phyloP scores from a whole-genome alignment of 1,140 invertebrate species.

The Pemphigus obesinymphae region DNA sequence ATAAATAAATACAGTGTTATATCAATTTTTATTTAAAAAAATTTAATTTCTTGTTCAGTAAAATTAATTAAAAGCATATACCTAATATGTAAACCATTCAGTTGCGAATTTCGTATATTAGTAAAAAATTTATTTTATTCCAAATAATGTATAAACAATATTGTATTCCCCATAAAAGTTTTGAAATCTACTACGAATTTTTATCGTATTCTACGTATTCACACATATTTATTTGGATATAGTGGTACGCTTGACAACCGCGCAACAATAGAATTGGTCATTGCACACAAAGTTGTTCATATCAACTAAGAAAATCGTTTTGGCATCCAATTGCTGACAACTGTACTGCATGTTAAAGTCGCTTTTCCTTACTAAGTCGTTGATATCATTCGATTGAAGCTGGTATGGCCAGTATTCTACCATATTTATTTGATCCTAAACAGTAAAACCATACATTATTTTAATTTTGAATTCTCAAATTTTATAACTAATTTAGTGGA shows the following conservation, averaged over 20 bases:
- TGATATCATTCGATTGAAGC: not conserved
- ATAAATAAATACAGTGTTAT: no score
- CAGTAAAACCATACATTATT: not conserved
- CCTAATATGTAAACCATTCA: no score
- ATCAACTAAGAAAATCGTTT: not conserved
- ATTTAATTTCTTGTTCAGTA: no score
- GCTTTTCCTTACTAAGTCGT: not conserved
- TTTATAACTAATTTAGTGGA: no score
- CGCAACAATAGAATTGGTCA: constrained; percentile 33
- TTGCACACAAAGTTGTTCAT: constrained; percentile 15
- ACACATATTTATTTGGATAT: not conserved
- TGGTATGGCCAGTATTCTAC: constrained; percentile 5
- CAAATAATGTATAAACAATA: not conserved
- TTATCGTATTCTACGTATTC: not conserved
- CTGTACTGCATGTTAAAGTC: not conserved
- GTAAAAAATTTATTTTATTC: no score
- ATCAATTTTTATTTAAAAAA: no score
- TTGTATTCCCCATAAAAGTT: not conserved
- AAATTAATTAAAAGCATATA: no score
- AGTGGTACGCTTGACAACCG: no score
- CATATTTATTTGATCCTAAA: not conserved
- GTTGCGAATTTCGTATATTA: no score
- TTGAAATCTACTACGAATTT: not conserved
- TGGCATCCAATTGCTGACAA: constrained; percentile 26
- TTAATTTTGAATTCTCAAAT: no score